A percentile compares a stretch with the other conserved stretches of the same genome.
These are phyloP conservation scores for Paradoxurus hermaphroditus DNA, from an alignment of 2,113 vertebrate genomes.

Conservation along the genomic window DNA sequence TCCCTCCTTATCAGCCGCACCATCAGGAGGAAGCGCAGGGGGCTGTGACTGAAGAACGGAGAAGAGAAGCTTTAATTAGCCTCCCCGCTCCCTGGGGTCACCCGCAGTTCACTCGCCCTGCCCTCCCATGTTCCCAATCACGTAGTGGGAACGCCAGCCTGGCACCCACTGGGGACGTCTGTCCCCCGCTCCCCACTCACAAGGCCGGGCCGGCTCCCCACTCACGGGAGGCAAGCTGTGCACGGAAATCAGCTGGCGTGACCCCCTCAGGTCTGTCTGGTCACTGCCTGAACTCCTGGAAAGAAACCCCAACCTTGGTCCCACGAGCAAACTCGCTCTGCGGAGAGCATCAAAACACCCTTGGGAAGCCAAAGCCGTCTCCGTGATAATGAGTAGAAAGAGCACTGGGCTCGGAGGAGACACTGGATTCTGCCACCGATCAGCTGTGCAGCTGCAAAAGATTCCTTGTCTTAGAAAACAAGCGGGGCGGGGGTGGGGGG, in stretches of 20 bases:
- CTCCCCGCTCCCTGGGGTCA: constrained; percentile 77
- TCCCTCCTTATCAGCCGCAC: constrained; percentile 79
- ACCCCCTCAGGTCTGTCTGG: neutral
- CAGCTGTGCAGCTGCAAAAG: neutral
- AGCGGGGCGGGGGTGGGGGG: too few species aligned
- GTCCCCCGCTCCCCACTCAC: neutral
- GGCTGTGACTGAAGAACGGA: constrained; percentile 76
- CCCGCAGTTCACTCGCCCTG: constrained; percentile 70
- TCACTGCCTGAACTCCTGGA: accelerated
- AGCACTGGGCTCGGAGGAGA: accelerated
- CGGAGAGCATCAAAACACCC: neutral
- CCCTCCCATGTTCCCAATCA: constrained; percentile 74
- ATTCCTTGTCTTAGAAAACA: neutral
- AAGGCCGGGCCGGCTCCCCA: neutral
- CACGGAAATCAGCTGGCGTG: neutral
- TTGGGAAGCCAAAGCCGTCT: accelerated
- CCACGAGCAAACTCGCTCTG: neutral
- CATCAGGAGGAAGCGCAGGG: constrained; percentile 82
- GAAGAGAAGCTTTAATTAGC: constrained; percentile 79
- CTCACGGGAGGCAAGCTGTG: neutral
- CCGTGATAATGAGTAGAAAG: accelerated
- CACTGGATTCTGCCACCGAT: neutral
- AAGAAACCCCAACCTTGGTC: neutral
- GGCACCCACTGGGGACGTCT: accelerated
- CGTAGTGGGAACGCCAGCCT: neutral